Conservation (phyloP, 2,888 invertebrate species). For the Dryobota labecula region DNA sequence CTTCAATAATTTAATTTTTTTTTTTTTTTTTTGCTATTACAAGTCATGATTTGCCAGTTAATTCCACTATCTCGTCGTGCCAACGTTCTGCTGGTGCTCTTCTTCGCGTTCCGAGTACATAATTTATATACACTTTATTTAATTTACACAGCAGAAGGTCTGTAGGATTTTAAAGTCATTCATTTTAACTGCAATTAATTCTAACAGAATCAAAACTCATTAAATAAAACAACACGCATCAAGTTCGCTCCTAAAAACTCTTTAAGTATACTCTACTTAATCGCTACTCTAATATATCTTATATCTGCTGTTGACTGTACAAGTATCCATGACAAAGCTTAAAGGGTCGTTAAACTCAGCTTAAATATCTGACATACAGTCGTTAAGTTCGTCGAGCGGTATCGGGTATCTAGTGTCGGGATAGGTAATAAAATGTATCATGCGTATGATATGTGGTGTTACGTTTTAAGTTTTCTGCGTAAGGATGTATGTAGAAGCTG, state of each 20-base stretch:
- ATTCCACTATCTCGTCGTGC: no score
- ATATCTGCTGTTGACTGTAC: conserved; percentile 62
- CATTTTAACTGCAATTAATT: not conserved
- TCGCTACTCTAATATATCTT: conserved; percentile 47
- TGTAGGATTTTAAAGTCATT: not conserved
- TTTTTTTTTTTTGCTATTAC: no score
- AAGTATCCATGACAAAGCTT: conserved; percentile 71
- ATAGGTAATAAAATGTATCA: conserved; percentile 15
- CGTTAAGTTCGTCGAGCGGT: conserved; percentile 65
- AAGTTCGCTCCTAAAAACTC: conserved; percentile 11
- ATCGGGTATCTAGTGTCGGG: conserved; percentile 17
- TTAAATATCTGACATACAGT: conserved; percentile 75
- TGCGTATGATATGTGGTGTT: conserved; percentile 2
- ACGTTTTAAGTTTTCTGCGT: not conserved
- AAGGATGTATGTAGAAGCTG: not conserved
- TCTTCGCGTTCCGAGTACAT: no score
- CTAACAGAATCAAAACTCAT: not conserved
- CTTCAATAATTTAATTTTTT: no score
- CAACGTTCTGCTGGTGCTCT: no score
- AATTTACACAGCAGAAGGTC: not conserved
- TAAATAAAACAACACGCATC: not conserved
- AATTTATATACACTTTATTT: no score
- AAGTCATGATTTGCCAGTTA: no score
- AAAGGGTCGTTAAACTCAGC: conserved; percentile 75
- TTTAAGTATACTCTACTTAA: conserved; percentile 18